Evolutionary conservation across 2,888 invertebrate genomes (phyloP).

Genomic region (Heliconius cydno): DNA sequence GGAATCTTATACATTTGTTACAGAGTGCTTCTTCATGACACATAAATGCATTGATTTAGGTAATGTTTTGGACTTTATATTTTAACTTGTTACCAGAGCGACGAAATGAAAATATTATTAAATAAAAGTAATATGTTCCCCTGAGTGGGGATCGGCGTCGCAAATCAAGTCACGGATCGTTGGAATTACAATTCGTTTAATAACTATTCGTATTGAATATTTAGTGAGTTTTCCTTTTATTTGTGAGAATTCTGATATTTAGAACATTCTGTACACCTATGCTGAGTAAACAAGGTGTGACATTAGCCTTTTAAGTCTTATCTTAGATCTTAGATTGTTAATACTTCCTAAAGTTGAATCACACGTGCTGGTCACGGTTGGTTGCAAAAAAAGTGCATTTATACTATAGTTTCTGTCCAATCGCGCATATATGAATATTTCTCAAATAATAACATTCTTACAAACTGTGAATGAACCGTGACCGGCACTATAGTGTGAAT

Average conservation of each 20-base stretch:
- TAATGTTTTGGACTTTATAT: conserved; percentile 49
- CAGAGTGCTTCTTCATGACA: conserved; percentile 95
- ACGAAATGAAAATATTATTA: too few relatives aligned
- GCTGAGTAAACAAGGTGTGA: background rate
- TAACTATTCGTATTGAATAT: background rate
- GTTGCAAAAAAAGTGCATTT: too few relatives aligned
- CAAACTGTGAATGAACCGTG: too few relatives aligned
- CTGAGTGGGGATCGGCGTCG: too few relatives aligned
- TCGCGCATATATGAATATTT: too few relatives aligned
- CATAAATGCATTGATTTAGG: conserved; percentile 93
- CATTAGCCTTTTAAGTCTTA: background rate
- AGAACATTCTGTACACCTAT: background rate
- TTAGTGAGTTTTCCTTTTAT: background rate
- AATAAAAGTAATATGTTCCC: too few relatives aligned
- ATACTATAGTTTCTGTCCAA: too few relatives aligned
- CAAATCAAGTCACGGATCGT: too few relatives aligned
- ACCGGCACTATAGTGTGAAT: too few relatives aligned
- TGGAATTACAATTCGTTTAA: background rate
- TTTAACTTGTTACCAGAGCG: background rate
- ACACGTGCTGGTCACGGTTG: too few relatives aligned
- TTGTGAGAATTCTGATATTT: background rate
- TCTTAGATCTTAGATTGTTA: background rate
- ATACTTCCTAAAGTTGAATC: background rate
- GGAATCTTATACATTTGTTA: conserved; percentile 90
- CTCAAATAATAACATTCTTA: too few relatives aligned